Evolutionary conservation across 2,113 vertebrate genomes (phyloP).

Genomic region (Carassius carassius): DNA sequence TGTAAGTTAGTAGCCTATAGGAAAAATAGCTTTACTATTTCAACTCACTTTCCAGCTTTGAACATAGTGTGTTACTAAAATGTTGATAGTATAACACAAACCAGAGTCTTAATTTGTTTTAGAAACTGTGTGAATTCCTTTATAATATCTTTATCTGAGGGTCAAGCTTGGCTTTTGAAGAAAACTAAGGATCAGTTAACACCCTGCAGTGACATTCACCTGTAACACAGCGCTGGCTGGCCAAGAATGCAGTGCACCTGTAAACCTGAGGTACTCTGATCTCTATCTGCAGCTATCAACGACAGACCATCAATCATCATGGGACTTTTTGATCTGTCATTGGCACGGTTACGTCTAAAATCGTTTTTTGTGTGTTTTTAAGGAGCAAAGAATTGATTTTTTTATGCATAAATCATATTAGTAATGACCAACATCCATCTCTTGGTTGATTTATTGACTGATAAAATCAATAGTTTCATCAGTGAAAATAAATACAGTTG

Average conservation of each 20-base stretch:
- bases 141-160: slow-evolving; percentile 7
- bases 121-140: not conserved
- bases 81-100: not conserved
- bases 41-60: slow-evolving; percentile 12
- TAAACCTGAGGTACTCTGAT: slow-evolving; percentile 36
- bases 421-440: slow-evolving; percentile 5
- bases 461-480: slow-evolving; percentile 2
- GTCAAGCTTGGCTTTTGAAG: slow-evolving; percentile 36
- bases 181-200: slow-evolving; percentile 42
- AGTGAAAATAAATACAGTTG: not conserved
- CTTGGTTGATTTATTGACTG: slow-evolving; percentile 16
- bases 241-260: slow-evolving; percentile 53
- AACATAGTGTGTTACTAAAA: not conserved
- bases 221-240: slow-evolving; percentile 36
- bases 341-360: not conserved
- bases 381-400: slow-evolving; percentile 10
- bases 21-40: slow-evolving; percentile 51
- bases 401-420: slow-evolving; percentile 17
- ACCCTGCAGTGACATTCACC: slow-evolving; percentile 35
- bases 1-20: slow-evolving; percentile 61
- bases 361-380: not conserved
- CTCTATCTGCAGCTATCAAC: slow-evolving; percentile 14
- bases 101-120: not conserved
- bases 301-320: slow-evolving; percentile 16
- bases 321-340: not conserved